Conservation (phyloP, 1,140 invertebrate genomes). For the Caenorhabditis briggsae region DNA sequence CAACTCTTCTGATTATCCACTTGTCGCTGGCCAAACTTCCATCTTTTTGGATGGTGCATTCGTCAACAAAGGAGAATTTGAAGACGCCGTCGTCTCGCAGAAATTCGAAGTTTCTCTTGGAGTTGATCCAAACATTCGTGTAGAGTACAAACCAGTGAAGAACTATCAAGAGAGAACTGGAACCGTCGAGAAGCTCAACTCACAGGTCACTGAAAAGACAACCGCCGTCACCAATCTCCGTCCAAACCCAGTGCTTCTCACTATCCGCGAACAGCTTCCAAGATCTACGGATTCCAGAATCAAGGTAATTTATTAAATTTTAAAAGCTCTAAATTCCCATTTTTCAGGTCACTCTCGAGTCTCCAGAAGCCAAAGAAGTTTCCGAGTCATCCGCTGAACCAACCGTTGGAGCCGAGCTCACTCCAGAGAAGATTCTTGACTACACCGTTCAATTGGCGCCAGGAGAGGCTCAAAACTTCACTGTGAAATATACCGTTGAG, state of each 20-base stretch:
- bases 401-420: constrained; percentile 60
- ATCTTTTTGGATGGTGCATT: constrained; percentile 80
- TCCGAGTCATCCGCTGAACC: neutral
- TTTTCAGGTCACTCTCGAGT: constrained; percentile 13
- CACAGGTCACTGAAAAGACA: constrained; percentile 77
- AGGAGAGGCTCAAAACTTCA: constrained; percentile 35
- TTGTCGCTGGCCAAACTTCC: constrained; percentile 78
- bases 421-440: constrained; percentile 56
- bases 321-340: neutral
- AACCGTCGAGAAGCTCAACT: constrained; percentile 70
- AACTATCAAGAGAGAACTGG: constrained; percentile 69
- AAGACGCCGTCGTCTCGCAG: constrained; percentile 69
- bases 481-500: constrained; percentile 52
- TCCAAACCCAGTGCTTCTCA: constrained; percentile 70
- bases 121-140: constrained; percentile 76
- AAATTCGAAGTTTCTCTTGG: constrained; percentile 79
- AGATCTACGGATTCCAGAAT: constrained; percentile 64
- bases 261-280: constrained; percentile 77
- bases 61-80: constrained; percentile 79
- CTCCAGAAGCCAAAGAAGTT: constrained; percentile 27
- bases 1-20: constrained; percentile 77
- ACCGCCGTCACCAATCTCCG: constrained; percentile 26
- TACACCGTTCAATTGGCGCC: constrained; percentile 56
- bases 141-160: constrained; percentile 76
- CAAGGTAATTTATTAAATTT: constrained; percentile 44